Evolutionary conservation across 2,113 vertebrate species (phyloP), one percentile per base, ranked within the genome.

Genomic region (Natator depressus): DNA sequence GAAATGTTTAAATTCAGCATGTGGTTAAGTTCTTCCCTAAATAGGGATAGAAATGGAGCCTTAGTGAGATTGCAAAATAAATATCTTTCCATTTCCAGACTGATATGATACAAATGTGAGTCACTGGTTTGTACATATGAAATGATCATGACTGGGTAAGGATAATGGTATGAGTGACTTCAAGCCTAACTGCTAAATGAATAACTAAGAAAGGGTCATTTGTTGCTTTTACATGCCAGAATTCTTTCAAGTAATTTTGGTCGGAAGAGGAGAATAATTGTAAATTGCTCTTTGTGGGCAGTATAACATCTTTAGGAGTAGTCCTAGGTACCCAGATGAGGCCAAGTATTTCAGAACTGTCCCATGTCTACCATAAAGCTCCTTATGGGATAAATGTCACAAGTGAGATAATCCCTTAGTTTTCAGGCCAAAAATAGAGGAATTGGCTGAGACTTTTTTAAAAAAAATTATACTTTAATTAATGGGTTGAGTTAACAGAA

Each of bases 361-460:
- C n/a, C 89, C 49, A 94, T 84, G 53, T 25, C 53, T 87, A 42
- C 91, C 49, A 49, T 38, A 80, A 82, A 89, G 94, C 89, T 82
- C 29, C 82, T 57, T 25, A 46, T 76, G 72, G n/a, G 22, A 53
- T 87, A 72, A 86, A 69, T n/a, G 16, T 93, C 85, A 84, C 84
- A 93, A 96, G 82, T 85, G 95, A 96, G 76, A 62, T 82, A 95
- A 93, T 93, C 65, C 51, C 50, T 96, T 49, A 90, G 50, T 93
- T 94, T 88, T 14, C 87, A 50, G 55, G 49, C 72, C 80, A 90
- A 91, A 97, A 94, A 82, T 51, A 35, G 35, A 65, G 38, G 0
- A 94, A 78, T 72, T 88, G n/a, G 49, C 72, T 91, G 49, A 14
- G 80, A 83, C 38, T 27, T 93, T 79, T 79, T 80, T 82, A 89